These are phyloP conservation scores for Anguilla obscura DNA, from an alignment of 2,797 vertebrate genomes.

Conservation along the genomic window DNA sequence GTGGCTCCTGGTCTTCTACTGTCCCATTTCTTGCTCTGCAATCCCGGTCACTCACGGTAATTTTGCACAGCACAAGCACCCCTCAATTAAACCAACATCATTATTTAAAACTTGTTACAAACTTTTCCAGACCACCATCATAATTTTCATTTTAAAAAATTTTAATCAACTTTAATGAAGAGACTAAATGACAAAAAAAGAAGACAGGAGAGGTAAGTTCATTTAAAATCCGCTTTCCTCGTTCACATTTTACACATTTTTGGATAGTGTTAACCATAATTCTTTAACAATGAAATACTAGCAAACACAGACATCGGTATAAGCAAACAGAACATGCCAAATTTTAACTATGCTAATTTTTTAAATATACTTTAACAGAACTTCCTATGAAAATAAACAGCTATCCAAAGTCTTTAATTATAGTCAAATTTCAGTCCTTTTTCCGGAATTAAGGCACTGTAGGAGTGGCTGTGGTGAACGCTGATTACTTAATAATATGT, in stretches of 20 bases:
- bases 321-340: slow-evolving; percentile 40
- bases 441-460: slow-evolving; percentile 71
- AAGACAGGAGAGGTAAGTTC: not conserved
- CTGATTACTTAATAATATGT: slow-evolving; percentile 80
- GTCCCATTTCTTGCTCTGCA: not conserved
- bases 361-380: slow-evolving; percentile 57
- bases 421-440: slow-evolving; percentile 62
- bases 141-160: not conserved
- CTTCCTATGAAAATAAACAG: slow-evolving; percentile 69
- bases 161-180: not conserved
- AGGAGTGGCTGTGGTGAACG: slow-evolving; percentile 64
- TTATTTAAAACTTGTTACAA: not conserved
- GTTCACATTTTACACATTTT: not conserved
- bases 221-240: not conserved
- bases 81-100: no score
- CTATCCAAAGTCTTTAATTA: slow-evolving; percentile 72
- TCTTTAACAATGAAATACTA: slow-evolving; percentile 35
- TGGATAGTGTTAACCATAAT: not conserved
- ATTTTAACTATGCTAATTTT: slow-evolving; percentile 25
- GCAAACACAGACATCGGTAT: slow-evolving; percentile 25
- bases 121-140: not conserved
- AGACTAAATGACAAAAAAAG: not conserved
- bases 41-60: not conserved
- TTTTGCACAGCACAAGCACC: no score
- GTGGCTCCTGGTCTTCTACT: not conserved